Evolutionary conservation across 2,888 invertebrate genomes (phyloP).

Genomic region (Cosmorhoe ocellata): DNA sequence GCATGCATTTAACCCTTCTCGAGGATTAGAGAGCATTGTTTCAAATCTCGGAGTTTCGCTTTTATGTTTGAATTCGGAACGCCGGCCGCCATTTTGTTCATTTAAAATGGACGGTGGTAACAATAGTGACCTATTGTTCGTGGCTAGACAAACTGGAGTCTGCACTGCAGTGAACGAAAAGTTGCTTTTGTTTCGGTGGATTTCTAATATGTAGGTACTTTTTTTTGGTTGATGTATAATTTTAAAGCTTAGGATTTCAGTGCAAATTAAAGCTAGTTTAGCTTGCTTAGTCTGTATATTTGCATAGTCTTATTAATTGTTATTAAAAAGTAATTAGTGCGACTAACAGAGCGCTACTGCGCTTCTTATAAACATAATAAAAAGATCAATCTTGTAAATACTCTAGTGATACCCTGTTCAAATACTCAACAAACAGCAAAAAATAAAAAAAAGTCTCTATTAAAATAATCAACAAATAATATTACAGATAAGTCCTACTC

Average conservation of each 20-base stretch:
- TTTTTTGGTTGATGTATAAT: conserved; percentile 51
- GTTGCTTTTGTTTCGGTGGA: conserved; percentile 66
- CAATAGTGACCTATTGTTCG: conserved; percentile 77
- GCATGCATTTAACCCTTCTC: conserved; percentile 78
- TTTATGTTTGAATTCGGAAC: conserved; percentile 62
- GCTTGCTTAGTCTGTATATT: no score
- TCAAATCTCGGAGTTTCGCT: conserved; percentile 66
- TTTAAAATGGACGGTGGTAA: conserved; percentile 79
- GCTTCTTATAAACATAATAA: no score
- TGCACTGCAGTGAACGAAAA: conserved; percentile 54
- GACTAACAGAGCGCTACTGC: no score
- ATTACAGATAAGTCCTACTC: not conserved
- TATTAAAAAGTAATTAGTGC: no score
- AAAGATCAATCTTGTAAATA: no score
- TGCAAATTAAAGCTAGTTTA: no score
- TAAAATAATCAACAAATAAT: no score
- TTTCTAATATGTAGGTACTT: no score
- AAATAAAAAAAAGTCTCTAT: no score
- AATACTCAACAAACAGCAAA: no score
- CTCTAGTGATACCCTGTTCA: no score
- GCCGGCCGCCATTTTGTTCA: conserved; percentile 76
- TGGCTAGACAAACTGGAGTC: conserved; percentile 46
- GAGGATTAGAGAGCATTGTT: conserved; percentile 76
- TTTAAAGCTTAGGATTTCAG: not conserved
- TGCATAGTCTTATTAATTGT: no score